Evolutionary conservation across 2,888 invertebrate species (phyloP).

Genomic region (Drosophila ezoana): DNA sequence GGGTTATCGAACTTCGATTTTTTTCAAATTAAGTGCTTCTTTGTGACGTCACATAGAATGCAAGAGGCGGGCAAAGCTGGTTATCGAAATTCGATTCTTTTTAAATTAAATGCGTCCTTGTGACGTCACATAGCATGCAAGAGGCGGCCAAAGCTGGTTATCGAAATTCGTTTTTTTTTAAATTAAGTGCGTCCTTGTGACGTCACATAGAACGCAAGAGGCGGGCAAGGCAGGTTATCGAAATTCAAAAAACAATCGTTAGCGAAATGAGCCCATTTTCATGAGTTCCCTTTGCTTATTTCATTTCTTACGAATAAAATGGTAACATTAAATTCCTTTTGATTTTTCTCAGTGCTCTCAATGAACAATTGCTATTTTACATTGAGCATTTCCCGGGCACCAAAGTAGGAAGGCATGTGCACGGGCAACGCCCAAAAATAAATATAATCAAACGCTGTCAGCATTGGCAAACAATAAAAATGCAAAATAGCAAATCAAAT

Average conservation of each 20-base stretch:
- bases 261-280: background rate
- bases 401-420: slow-evolving; percentile 68
- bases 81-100: background rate
- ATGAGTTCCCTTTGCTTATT: background rate
- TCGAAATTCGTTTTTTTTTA: background rate
- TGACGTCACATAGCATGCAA: background rate
- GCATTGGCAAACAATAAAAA: slow-evolving; percentile 77
- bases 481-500: slow-evolving; percentile 74
- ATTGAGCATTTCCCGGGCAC: slow-evolving; percentile 40
- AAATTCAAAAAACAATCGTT: background rate
- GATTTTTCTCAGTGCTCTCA: slow-evolving; percentile 59
- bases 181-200: background rate
- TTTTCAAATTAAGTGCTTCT: no score
- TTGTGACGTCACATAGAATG: slow-evolving; percentile 4
- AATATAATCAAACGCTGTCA: slow-evolving; percentile 78
- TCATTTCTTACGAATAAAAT: no score
- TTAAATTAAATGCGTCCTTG: background rate
- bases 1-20: background rate
- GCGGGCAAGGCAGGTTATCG: background rate
- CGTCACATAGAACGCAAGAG: background rate
- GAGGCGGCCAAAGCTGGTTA: background rate
- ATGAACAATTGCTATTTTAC: slow-evolving; percentile 61
- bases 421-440: slow-evolving; percentile 74
- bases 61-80: background rate
- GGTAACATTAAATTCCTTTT: no score